Evolutionary conservation across 2,797 vertebrate genomes (phyloP).

Genomic region (Sebastes diaconus): DNA sequence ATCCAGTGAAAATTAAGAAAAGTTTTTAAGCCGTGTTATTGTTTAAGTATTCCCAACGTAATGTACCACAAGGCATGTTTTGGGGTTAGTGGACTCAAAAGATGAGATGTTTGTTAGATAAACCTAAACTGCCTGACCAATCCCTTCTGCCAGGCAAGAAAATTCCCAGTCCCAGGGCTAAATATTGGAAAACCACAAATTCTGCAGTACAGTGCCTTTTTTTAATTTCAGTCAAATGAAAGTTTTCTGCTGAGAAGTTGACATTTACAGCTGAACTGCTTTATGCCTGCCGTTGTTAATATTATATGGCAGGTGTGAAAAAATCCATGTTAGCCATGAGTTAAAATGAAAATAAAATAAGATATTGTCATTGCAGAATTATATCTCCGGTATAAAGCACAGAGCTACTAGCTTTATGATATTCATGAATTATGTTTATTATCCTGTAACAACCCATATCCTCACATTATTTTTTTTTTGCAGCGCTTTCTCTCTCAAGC

Average conservation of each 20-base stretch:
- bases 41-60: neutral
- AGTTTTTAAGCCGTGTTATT: conserved; percentile 7
- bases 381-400: conserved; percentile 6
- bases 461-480: neutral
- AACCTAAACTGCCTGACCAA: conserved; percentile 16
- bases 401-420: conserved; percentile 1
- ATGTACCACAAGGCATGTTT: neutral
- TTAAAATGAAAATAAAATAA: conserved; percentile 33
- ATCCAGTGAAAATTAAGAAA: conserved; percentile 17
- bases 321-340: conserved; percentile 3
- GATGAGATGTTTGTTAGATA: conserved; percentile 18
- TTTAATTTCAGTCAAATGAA: conserved; percentile 29
- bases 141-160: conserved; percentile 12
- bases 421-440: conserved; percentile 44
- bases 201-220: neutral
- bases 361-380: conserved; percentile 22
- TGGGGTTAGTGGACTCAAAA: neutral
- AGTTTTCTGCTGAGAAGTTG: conserved; percentile 24
- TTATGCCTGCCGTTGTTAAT: conserved; percentile 22
- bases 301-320: conserved; percentile 12
- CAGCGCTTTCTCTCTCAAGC: neutral
- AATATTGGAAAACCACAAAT: conserved; percentile 19
- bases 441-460: conserved; percentile 9
- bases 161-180: neutral
- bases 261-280: conserved; percentile 37